A percentile compares a stretch with the other conserved stretches of the same genome.
Conservation (phyloP, 2,113 vertebrate species). For the Halichoeres trimaculatus region DNA sequence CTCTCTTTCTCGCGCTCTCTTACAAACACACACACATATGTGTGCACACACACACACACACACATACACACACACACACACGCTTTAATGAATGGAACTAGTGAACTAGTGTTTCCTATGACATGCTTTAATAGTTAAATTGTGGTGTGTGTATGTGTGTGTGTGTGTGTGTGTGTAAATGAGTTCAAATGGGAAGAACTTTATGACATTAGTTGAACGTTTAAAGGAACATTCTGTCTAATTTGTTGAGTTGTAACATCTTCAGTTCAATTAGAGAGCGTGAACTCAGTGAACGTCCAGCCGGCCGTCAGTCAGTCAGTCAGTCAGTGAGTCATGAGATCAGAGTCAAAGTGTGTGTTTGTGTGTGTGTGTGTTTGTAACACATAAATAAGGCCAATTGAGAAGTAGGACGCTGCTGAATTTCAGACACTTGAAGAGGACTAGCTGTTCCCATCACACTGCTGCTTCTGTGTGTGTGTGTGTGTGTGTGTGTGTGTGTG, state of each 20-base stretch:
- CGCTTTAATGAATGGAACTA: conserved; percentile 24
- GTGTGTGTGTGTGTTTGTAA: conserved; percentile 6
- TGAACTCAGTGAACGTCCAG: conserved; percentile 4
- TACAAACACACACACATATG: no score
- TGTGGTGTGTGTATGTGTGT: neutral
- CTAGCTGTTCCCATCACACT: conserved; percentile 24
- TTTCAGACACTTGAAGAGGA: conserved; percentile 25
- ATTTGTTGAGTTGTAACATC: conserved; percentile 1
- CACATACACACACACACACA: no score
- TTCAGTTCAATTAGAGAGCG: conserved; percentile 10
- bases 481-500: neutral
- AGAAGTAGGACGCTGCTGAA: conserved; percentile 58
- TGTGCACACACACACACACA: no score
- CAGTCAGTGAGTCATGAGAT: conserved; percentile 40
- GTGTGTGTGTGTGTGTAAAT: neutral
- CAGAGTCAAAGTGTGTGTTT: neutral
- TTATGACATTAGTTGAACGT: neutral
- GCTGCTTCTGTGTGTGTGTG: conserved; percentile 22
- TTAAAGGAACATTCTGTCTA: conserved; percentile 7
- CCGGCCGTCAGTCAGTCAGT: conserved; percentile 5
- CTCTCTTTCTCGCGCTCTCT: no score
- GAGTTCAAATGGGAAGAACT: neutral
- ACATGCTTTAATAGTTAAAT: conserved; percentile 16
- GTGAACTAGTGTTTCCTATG: conserved; percentile 42
- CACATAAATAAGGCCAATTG: conserved; percentile 61